Base-by-base conservation (phyloP, 2,113 vertebrate genomes). In the Cisticola juncidis region DNA sequence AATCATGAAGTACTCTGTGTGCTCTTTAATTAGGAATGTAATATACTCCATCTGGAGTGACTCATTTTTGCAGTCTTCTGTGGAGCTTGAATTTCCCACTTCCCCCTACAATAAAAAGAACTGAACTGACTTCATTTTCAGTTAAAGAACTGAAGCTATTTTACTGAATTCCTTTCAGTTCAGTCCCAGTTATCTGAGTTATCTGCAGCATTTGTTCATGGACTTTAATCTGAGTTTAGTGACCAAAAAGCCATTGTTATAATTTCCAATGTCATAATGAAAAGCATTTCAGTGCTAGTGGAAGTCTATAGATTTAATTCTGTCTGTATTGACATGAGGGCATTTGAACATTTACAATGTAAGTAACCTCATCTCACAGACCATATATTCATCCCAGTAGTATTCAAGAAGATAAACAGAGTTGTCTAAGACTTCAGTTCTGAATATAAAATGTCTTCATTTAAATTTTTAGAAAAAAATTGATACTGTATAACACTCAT, bases 11-110 rank as follows among this genome's bases (percentile, higher is more conserved):
- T 88, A 94, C 64, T 70, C 65, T 62, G 29, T 72, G 38, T 95
- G 40, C 69, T 96, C 74, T 96, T 97, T 97, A 97, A 97, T 97
- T 96, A 97, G 95, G 87, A 70, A 65, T 94, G 65, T 76, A 81
- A 95, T 97, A 96, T 83, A 76, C 60, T 92, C 90, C 93, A 94
- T 95, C 92, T 98, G 91, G 84, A 96, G 70, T 97, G 92, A 94
- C 80, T 96, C 94, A 96, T 93, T 96, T 76, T 88, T 64, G 92
- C 90, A 96, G 78, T 79, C 80, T 97, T 96, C 87, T 93, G 20
- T 88, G 44, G 66, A 84, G 78, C 90, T 94, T 92, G 40, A 84
- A 81, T 95, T 94, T 74, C 77, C 64, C 65, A 93, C 31, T 48
- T 79, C 45, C 78, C 26, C 35, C 35, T 65, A 26, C 56, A 85